Evolutionary conservation across 2,797 vertebrate species (phyloP).

Genomic region (Rallus crepitans): DNA sequence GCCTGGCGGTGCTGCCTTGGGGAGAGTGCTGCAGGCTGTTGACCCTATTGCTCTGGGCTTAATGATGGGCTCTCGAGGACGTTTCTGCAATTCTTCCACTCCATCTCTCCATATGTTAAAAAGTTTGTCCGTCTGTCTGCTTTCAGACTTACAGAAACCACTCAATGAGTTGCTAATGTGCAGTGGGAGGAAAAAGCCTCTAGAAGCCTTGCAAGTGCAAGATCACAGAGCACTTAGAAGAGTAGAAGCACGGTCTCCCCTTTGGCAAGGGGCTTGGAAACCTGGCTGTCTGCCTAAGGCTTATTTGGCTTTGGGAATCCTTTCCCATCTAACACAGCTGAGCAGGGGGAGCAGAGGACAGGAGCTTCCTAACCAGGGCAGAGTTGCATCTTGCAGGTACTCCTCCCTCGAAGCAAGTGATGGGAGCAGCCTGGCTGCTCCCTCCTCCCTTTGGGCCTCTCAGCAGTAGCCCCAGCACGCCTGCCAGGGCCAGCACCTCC

Average conservation of each 20-base stretch:
- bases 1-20: neutral
- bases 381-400: neutral
- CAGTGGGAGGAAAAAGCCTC: slow-evolving; percentile 25
- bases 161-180: slow-evolving; percentile 47
- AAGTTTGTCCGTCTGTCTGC: neutral
- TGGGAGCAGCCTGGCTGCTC: rapidly evolving
- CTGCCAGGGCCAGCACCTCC: neutral
- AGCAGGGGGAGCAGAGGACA: neutral
- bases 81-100: neutral
- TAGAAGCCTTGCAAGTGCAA: slow-evolving; percentile 5
- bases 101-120: neutral
- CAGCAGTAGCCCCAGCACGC: no score
- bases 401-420: neutral
- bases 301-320: neutral
- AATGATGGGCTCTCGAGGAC: neutral
- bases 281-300: neutral
- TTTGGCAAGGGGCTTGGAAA: slow-evolving; percentile 5
- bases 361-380: neutral
- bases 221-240: slow-evolving; percentile 33
- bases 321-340: neutral
- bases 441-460: neutral
- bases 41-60: neutral
- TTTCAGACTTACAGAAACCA: slow-evolving; percentile 30
- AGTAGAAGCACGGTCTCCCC: neutral
- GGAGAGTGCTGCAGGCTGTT: neutral